A percentile compares a stretch with the other conserved stretches of the same genome.
phyloP scores from a whole-genome alignment of 2,888 invertebrate genomes.

The Cheilosia pagana region DNA sequence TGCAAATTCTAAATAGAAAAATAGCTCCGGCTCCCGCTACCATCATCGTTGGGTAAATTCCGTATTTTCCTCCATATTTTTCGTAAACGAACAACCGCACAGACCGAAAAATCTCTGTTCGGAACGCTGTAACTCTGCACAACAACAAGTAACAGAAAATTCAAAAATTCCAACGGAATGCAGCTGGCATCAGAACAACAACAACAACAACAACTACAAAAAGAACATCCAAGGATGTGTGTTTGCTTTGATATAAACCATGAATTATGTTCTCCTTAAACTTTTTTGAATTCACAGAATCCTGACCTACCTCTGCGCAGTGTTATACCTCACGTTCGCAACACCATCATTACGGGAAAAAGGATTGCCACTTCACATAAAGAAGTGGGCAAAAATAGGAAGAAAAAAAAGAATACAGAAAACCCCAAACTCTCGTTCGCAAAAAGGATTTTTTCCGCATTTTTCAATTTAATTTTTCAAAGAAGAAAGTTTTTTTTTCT shows the following conservation, averaged over 20 bases:
- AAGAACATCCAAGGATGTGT: conserved; percentile 37
- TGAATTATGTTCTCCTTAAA: conserved; percentile 52
- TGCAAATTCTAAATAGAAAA: background rate
- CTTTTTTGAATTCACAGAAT: conserved; percentile 28
- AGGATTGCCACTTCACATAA: conserved; percentile 31
- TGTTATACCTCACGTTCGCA: background rate
- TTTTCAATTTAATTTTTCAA: conserved; percentile 17
- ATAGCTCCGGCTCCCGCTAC: background rate
- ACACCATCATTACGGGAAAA: background rate
- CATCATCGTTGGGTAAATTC: background rate
- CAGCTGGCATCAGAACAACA: background rate
- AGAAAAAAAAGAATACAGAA: background rate
- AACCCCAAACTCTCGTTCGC: background rate
- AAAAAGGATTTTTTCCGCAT: background rate
- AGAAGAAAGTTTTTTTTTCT: background rate
- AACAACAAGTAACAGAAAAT: background rate
- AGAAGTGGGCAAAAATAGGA: background rate
- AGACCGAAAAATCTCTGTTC: conserved; percentile 13
- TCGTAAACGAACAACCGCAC: conserved; percentile 7
- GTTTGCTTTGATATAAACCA: conserved; percentile 48
- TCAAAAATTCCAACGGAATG: background rate
- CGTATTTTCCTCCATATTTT: background rate
- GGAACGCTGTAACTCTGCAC: background rate
- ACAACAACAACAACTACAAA: background rate
- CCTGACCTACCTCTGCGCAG: conserved; percentile 28